A percentile compares a stretch with the other conserved stretches of the same genome.
Conservation (phyloP, 1,140 invertebrate genomes). For the Zaprionus tsacasi region DNA sequence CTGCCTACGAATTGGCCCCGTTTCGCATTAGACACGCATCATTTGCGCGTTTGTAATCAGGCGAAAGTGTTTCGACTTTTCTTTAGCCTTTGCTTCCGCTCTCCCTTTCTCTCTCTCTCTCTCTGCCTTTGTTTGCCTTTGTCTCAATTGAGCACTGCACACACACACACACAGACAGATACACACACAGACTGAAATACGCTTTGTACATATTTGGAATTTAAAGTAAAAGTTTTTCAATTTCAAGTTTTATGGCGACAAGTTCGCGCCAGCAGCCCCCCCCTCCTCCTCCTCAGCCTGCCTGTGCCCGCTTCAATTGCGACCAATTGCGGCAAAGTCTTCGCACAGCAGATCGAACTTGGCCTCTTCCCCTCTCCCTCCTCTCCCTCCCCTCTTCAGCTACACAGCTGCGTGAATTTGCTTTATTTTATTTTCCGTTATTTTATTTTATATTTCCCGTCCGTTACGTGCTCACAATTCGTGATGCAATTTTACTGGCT, state of each 20-base stretch:
- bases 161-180: constrained; percentile 20
- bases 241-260: constrained; percentile 81
- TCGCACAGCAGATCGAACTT: constrained; percentile 3
- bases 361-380: background rate
- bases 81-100: constrained; percentile 29
- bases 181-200: constrained; percentile 23
- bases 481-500: constrained; percentile 47
- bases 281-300: background rate
- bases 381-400: constrained; percentile 8
- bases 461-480: constrained; percentile 66
- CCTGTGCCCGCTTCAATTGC: background rate
- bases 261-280: constrained; percentile 41
- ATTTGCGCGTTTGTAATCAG: constrained; percentile 81
- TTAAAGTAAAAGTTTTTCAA: constrained; percentile 80
- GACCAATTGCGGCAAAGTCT: constrained; percentile 4
- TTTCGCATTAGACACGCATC: constrained; percentile 79
- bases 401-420: constrained; percentile 55
- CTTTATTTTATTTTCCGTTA: constrained; percentile 72
- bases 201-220: constrained; percentile 59
- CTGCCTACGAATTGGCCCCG: constrained; percentile 40
- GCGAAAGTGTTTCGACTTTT: constrained; percentile 77
- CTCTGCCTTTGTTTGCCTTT: constrained; percentile 40
- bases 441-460: constrained; percentile 70
- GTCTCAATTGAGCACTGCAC: constrained; percentile 56
- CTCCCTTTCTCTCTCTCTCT: constrained; percentile 10